Evolutionary conservation across 2,113 vertebrate genomes (phyloP).

Genomic region (Geothlypis trichas): DNA sequence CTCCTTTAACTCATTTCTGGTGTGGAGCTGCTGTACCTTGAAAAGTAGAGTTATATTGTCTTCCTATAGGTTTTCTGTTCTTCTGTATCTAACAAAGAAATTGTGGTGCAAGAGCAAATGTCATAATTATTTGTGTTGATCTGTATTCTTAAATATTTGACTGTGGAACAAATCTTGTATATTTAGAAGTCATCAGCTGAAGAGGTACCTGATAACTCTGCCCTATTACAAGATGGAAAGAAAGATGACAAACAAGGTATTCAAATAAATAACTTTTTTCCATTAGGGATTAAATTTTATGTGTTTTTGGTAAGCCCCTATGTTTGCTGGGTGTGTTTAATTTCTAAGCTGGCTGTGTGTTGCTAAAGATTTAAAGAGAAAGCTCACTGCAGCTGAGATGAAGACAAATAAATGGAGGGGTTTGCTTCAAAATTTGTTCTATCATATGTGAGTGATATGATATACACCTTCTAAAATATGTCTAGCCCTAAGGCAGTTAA

Average conservation of each 20-base stretch:
- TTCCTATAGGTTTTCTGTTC: not conserved
- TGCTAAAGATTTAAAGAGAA: not conserved
- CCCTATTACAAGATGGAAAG: conserved; percentile 59
- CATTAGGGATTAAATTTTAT: not conserved
- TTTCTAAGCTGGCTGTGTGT: not conserved
- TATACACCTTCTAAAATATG: not conserved
- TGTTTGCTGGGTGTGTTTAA: not conserved
- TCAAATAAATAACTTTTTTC: not conserved
- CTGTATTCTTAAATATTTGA: not conserved
- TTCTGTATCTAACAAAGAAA: not conserved
- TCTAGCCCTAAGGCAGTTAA: not conserved
- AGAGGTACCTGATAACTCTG: conserved; percentile 67
- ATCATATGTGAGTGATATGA: not conserved
- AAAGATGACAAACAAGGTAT: conserved; percentile 79
- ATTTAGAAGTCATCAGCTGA: conserved; percentile 69
- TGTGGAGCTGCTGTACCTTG: not conserved
- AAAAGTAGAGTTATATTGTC: not conserved
- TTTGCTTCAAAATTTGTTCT: not conserved
- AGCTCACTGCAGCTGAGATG: not conserved
- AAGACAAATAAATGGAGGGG: not conserved
- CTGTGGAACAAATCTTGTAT: conserved; percentile 11
- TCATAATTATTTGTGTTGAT: not conserved
- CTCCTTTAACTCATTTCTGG: not conserved
- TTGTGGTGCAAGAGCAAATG: not conserved
- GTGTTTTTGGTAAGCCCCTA: not conserved